These are phyloP conservation scores for Argopecten irradians DNA, from an alignment of 1,140 invertebrate genomes.

Conservation along the genomic window DNA sequence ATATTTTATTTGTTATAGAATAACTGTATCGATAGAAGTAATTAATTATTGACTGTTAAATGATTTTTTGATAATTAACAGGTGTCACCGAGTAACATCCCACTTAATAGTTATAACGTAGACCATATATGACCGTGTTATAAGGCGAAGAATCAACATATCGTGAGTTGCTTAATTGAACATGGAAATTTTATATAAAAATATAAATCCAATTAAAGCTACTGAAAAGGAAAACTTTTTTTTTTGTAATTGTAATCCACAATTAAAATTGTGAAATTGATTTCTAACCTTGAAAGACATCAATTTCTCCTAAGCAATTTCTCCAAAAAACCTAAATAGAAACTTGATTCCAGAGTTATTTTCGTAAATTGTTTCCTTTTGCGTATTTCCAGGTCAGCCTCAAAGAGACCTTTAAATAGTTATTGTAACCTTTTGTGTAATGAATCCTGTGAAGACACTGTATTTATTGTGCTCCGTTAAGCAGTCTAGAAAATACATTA, in stretches of 20 bases:
- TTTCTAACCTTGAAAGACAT: not conserved
- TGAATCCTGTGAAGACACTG: not conserved
- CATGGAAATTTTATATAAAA: too few species aligned
- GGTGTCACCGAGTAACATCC: too few species aligned
- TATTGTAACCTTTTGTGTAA: constrained; percentile 5
- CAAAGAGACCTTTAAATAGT: not conserved
- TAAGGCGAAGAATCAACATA: too few species aligned
- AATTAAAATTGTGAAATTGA: not conserved
- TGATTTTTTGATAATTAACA: too few species aligned
- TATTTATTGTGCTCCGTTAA: not conserved
- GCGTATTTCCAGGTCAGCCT: not conserved
- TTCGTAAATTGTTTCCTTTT: not conserved
- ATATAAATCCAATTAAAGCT: not conserved
- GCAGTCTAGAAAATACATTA: too few species aligned
- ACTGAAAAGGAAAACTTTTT: not conserved
- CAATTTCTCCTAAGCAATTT: constrained; percentile 8
- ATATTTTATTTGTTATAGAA: too few species aligned
- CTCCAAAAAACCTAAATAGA: not conserved
- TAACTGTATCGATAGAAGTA: too few species aligned
- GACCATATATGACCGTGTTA: too few species aligned
- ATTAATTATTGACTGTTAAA: too few species aligned
- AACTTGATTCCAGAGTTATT: not conserved
- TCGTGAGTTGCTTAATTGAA: too few species aligned
- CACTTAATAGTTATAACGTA: too few species aligned
- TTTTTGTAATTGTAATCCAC: not conserved